Evolutionary conservation across 1,140 invertebrate species (phyloP), one percentile per base, ranked within the genome.

Genomic region (Hesperophylax magnus): DNA sequence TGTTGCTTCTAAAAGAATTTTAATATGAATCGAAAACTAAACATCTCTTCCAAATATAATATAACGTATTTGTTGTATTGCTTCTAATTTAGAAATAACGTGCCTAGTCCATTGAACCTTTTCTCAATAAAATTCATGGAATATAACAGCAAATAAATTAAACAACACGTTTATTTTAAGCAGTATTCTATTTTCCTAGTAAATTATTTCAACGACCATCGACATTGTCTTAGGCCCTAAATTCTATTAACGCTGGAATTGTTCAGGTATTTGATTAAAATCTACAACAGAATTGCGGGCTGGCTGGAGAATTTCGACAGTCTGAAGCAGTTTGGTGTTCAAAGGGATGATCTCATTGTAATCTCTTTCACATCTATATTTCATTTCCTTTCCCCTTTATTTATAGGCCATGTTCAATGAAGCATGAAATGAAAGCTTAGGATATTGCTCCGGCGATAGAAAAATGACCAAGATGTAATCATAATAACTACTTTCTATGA

Each of bases 391-490:
- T 72, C 47, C 27, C 75, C 78, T 74, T 78, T 78, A 82, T 82
- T 82, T 82, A 82, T 72, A 47, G 58, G 78, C 39, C 18, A 54
- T 60, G 75, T 63, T 78, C 82, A 61, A 78, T 83, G 82, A 78
- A 83, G 82, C 53, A 74, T 78, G 53, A 83, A 83, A 83, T 78
- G 75, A 58, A 63, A 77, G 81, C 54, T 75, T 78, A 82, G 78
- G 81, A 39, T 39, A 39, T 39, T 80, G 81, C 75, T 34, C 39
- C 78, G 31, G 31, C 27, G 27, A 65, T 20, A 9, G 20, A 65
- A 65, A 65, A 17, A 15, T 27, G 61, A 65, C 61, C 24, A 31
- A 60, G 17, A 24, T n/a, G 61, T 65, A 27, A 65, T 65, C 61
- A 65, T 39, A 39, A 39, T 39, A 39, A 39, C 20, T 58, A n/a